Evolutionary conservation across 1,140 invertebrate genomes (phyloP).

Genomic region (Dolichoris vasculosae): DNA sequence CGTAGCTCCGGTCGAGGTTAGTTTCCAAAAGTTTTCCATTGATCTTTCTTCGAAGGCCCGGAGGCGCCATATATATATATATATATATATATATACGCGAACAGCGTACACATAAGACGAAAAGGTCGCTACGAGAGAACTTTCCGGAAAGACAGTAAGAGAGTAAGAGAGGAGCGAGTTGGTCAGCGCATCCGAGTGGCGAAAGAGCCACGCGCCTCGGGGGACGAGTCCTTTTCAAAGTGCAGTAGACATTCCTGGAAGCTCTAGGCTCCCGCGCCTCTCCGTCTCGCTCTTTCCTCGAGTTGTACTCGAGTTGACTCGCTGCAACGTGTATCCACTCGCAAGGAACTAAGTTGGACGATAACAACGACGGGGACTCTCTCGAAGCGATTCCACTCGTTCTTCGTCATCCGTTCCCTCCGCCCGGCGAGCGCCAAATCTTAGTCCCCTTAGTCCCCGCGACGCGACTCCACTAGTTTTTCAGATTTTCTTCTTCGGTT

Average conservation of each 20-base stretch:
- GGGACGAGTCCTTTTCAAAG: constrained; percentile 51
- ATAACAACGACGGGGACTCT: not conserved
- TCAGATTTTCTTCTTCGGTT: no score
- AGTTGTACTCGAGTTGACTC: not conserved
- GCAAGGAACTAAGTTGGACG: not conserved
- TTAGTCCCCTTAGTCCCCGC: not conserved
- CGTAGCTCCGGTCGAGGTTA: not conserved
- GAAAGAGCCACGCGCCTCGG: constrained; percentile 30
- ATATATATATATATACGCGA: no score
- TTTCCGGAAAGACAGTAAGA: not conserved
- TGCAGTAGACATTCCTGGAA: constrained; percentile 41
- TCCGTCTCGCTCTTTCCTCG: not conserved
- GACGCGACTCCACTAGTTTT: no score
- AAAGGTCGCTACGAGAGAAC: not conserved
- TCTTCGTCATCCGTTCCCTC: not conserved
- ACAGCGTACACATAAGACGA: not conserved
- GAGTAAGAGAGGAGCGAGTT: not conserved
- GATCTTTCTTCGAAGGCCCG: constrained; percentile 37
- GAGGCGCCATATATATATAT: constrained; percentile 36
- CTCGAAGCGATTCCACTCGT: not conserved
- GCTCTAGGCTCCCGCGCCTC: not conserved
- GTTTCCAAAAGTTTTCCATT: constrained; percentile 43
- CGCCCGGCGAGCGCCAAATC: not conserved
- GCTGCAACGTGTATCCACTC: not conserved
- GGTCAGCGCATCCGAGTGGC: not conserved